phyloP scores from a whole-genome alignment of 2,797 vertebrate genomes.

The Triplophysa yarkandensis region DNA sequence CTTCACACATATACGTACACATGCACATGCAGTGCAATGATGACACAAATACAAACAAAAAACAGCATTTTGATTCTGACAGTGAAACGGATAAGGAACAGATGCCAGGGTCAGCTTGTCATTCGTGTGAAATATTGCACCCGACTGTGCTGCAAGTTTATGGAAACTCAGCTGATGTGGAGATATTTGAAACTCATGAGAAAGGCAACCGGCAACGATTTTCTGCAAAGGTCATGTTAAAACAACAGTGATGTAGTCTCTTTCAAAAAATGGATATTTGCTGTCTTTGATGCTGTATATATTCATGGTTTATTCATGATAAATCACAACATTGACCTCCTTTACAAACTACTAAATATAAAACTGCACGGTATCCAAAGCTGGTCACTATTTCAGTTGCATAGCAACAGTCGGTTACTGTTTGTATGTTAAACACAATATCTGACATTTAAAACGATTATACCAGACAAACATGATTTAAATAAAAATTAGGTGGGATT shows the following conservation, averaged over 20 bases:
- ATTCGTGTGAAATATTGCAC: slow-evolving; percentile 12
- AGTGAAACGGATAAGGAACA: slow-evolving; percentile 13
- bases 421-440: background rate
- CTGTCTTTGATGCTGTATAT: background rate
- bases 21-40: background rate
- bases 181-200: slow-evolving; percentile 22
- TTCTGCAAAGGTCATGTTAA: slow-evolving; percentile 1
- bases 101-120: slow-evolving; percentile 22
- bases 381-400: background rate
- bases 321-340: background rate
- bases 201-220: slow-evolving; percentile 13
- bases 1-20: no score
- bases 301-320: background rate
- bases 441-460: background rate
- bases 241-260: background rate
- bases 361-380: background rate
- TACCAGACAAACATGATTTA: background rate
- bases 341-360: background rate
- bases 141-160: background rate
- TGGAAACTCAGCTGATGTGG: slow-evolving; percentile 7
- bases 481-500: background rate
- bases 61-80: background rate
- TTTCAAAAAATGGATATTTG: background rate
- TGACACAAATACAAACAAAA: slow-evolving; percentile 1
- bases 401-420: background rate